Percentiles rank a stretch among this genome's conserved stretches.
Conservation (phyloP, 2,797 vertebrate species). For the Threskiornis aethiopicus region DNA sequence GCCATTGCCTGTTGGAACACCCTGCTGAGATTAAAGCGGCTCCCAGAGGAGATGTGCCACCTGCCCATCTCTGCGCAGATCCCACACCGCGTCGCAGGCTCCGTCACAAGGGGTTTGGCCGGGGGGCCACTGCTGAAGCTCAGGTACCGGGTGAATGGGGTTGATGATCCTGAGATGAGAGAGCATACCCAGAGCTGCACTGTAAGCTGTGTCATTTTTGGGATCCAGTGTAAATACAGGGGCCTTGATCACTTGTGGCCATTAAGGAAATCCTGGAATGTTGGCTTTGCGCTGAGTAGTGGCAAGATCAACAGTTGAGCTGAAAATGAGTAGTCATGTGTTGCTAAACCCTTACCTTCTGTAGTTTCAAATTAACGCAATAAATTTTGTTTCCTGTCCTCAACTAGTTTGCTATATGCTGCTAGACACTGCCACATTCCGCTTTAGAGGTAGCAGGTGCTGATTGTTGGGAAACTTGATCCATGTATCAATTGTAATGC, state of each 20-base stretch:
- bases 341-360: neutral
- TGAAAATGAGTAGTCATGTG: neutral
- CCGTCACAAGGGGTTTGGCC: too few species aligned
- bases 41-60: neutral
- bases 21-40: neutral
- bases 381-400: neutral
- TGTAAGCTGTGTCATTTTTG: accelerated
- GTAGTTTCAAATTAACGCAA: neutral
- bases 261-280: accelerated
- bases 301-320: neutral
- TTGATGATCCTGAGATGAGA: neutral
- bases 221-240: accelerated
- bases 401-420: neutral
- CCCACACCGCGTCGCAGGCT: neutral
- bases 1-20: neutral
- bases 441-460: neutral
- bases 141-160: too few species aligned
- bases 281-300: accelerated
- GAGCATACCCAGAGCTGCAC: neutral
- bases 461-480: neutral
- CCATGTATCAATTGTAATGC: neutral
- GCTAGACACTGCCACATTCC: neutral
- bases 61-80: neutral
- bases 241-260: neutral
- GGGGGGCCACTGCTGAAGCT: neutral